A percentile compares a stretch with the other conserved stretches of the same genome.
phyloP scores from a whole-genome alignment of 2,888 invertebrate genomes.

The Nezara viridula region DNA sequence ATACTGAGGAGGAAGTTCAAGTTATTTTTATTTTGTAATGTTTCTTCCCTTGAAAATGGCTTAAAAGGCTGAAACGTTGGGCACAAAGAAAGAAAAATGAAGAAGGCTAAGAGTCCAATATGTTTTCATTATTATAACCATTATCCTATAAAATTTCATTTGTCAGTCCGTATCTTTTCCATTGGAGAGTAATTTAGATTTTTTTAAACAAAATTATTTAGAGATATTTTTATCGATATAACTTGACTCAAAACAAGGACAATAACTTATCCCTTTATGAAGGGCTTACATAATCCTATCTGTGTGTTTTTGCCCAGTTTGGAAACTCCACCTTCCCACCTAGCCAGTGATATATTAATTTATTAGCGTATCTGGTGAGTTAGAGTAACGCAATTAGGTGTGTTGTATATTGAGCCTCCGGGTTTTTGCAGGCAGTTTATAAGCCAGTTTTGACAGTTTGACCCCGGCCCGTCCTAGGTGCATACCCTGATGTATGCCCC shows the following conservation, averaged over 20 bases:
- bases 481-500: constrained; percentile 62
- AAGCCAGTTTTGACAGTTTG: constrained; percentile 43
- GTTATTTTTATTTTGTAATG: no score
- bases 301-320: neutral
- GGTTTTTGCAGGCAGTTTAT: constrained; percentile 44
- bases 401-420: neutral
- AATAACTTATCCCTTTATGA: constrained; percentile 3
- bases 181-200: no score
- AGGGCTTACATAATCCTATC: neutral
- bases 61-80: no score
- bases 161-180: no score
- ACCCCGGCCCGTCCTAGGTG: constrained; percentile 56
- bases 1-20: no score
- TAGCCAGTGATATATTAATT: constrained; percentile 17
- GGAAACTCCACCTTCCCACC: neutral
- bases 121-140: no score
- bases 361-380: constrained; percentile 13
- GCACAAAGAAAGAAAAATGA: no score
- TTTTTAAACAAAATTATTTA: neutral
- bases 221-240: neutral
- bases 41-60: no score
- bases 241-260: neutral
- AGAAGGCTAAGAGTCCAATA: no score
- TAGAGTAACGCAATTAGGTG: constrained; percentile 35
- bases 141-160: no score